These are phyloP conservation scores for Apostichopus japonicus DNA, from an alignment of 35 echinoderm and acorn worm species.

Conservation along the genomic window DNA sequence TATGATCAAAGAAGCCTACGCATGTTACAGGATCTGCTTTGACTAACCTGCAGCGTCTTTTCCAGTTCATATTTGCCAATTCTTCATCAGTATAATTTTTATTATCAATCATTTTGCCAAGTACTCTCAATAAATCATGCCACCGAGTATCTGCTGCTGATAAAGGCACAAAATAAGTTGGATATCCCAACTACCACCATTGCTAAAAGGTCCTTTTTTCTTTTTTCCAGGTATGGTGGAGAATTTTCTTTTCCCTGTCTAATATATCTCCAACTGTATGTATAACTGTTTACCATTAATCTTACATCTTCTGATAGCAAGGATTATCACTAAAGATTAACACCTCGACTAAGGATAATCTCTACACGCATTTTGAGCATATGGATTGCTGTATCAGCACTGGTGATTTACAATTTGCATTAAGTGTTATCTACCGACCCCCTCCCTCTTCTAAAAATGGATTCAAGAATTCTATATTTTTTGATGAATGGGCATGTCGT, in stretches of 20 bases:
- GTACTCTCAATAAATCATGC: slow-evolving; percentile 41
- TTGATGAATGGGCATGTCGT: no score
- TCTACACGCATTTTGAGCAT: no score
- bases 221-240: slow-evolving; percentile 54
- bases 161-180: slow-evolving; percentile 50
- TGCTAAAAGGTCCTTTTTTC: slow-evolving; percentile 37
- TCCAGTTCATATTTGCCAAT: not conserved
- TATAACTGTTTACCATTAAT: not conserved
- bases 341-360: not conserved
- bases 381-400: no score
- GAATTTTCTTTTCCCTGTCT: not conserved
- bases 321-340: not conserved
- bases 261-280: not conserved
- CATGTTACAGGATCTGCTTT: slow-evolving; percentile 52
- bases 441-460: no score
- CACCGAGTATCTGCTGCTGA: slow-evolving; percentile 56
- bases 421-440: no score
- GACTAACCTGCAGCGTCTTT: not conserved
- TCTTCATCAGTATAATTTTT: slow-evolving; percentile 37
- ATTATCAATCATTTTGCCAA: slow-evolving; percentile 23
- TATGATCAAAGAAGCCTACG: slow-evolving; percentile 43
- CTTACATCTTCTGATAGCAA: slow-evolving; percentile 16
- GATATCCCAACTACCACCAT: slow-evolving; percentile 53
- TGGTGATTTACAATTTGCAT: no score
- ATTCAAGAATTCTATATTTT: no score